phyloP scores from a whole-genome alignment of 2,113 vertebrate species.

The Silurus meridionalis region DNA sequence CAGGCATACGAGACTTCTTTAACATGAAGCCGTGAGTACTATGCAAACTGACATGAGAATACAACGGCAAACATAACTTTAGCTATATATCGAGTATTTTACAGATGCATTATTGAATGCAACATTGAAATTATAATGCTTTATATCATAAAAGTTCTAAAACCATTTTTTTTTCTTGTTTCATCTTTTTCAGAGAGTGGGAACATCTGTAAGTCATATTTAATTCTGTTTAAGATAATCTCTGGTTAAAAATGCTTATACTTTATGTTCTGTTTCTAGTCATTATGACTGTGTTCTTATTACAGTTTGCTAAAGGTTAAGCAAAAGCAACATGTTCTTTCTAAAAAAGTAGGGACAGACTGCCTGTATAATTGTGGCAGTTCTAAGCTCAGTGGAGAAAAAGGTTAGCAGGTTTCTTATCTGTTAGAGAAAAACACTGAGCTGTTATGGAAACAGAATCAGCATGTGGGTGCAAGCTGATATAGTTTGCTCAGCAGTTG shows the following conservation, averaged over 20 bases:
- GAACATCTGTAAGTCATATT: constrained; percentile 88
- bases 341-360: background rate
- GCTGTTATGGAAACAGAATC: background rate
- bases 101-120: background rate
- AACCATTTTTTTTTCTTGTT: constrained; percentile 59
- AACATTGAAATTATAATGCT: background rate
- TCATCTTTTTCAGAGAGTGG: constrained; percentile 83
- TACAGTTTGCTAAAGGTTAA: background rate
- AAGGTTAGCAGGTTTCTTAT: background rate
- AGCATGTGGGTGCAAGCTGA: too few relatives aligned
- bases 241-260: constrained; percentile 25
- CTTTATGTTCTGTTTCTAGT: constrained; percentile 3
- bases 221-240: constrained; percentile 26
- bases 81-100: background rate
- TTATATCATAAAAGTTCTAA: background rate
- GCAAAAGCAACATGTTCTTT: background rate
- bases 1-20: constrained; percentile 86
- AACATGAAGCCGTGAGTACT: constrained; percentile 92
- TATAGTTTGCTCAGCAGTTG: background rate
- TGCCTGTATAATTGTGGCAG: background rate
- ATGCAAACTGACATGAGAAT: background rate
- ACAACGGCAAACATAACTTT: background rate
- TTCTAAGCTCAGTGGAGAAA: background rate
- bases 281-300: background rate
- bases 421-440: background rate